A percentile compares a stretch with the other conserved stretches of the same genome.
Conservation (phyloP, 2,888 invertebrate genomes). For the Oeneis ivallda region DNA sequence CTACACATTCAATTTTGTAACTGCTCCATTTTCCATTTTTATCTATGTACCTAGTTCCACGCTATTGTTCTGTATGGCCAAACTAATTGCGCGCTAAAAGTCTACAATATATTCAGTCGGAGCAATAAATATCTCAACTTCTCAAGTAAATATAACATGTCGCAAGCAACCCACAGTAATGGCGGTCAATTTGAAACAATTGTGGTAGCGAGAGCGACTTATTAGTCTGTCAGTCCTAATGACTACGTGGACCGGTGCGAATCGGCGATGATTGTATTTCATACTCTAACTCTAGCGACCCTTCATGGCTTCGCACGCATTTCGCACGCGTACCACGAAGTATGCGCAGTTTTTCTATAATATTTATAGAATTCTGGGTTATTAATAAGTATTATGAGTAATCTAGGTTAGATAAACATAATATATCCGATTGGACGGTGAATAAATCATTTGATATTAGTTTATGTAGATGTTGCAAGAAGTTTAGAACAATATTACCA, state of each 20-base stretch:
- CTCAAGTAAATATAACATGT: conserved; percentile 24
- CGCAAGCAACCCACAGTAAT: conserved; percentile 41
- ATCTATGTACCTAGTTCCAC: background rate
- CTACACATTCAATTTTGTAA: background rate
- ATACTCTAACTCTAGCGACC: background rate
- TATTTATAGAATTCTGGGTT: too few species aligned
- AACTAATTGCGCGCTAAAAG: background rate
- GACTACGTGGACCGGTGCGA: conserved; percentile 22
- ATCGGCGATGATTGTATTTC: conserved; percentile 10
- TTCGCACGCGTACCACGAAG: too few species aligned
- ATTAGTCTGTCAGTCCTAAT: conserved; percentile 36
- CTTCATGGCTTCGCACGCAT: too few species aligned
- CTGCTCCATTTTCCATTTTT: background rate
- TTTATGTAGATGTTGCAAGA: too few species aligned
- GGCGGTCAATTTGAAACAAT: conserved; percentile 38
- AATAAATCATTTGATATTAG: too few species aligned
- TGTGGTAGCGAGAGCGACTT: conserved; percentile 33
- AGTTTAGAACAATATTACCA: too few species aligned
- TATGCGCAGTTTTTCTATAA: too few species aligned
- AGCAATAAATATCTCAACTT: conserved; percentile 32
- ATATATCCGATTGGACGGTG: too few species aligned
- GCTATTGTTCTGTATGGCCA: background rate
- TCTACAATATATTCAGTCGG: background rate
- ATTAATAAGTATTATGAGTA: too few species aligned
- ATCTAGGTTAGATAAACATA: too few species aligned